Base-by-base conservation (phyloP, 2,888 invertebrate genomes). In the Ormyrus thymus region DNA sequence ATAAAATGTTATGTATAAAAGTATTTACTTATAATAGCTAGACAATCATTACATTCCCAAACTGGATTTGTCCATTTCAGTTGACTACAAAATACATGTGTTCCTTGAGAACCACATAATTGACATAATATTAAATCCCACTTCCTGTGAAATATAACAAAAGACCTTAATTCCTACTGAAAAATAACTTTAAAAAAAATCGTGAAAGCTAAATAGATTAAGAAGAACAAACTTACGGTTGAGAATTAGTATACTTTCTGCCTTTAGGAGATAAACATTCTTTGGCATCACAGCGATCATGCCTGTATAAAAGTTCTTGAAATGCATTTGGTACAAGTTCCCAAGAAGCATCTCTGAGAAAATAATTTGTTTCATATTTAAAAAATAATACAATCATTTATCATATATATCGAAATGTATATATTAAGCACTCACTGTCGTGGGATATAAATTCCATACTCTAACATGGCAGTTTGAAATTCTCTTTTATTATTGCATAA, bases 261-360 rank as follows among this genome's bases (percentile, higher is more conserved):
- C 94, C 94, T 72, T 91, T 85, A 0, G 92, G 92, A 87, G 95
- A 95, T 0, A 84, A 55, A 86, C 97, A 97, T 0, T 81, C 82
- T 0, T 81, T 56, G 0, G 93, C 93, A 61, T 92, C 92, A 86
- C 97, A 97, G 0, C 85, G 82, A 7, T 92, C 87, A 3, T 93
- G 92, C 0, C 95, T 89, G 78, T 94, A 93, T 15, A 94, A 90
- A 58, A 96, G 92, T 78, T 95, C 96, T 0, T 92, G 91, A 89
- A 92, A 97, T 0, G 96, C 96, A 85, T 95, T 93, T 1, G 95
- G 95, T 81, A 92, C 94, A 10, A 93, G 85, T 86, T 97, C 97
- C 97, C 97, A 97, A 0, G 95, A 93, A 0, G 97, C 97, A 88
- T 97, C 97, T 84, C 95, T 95, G 68, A 50, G 75, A 81, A 70